Evolutionary conservation across 2,113 vertebrate genomes (phyloP), one percentile per base, ranked within the genome.

Genomic region (Diglossa brunneiventris): DNA sequence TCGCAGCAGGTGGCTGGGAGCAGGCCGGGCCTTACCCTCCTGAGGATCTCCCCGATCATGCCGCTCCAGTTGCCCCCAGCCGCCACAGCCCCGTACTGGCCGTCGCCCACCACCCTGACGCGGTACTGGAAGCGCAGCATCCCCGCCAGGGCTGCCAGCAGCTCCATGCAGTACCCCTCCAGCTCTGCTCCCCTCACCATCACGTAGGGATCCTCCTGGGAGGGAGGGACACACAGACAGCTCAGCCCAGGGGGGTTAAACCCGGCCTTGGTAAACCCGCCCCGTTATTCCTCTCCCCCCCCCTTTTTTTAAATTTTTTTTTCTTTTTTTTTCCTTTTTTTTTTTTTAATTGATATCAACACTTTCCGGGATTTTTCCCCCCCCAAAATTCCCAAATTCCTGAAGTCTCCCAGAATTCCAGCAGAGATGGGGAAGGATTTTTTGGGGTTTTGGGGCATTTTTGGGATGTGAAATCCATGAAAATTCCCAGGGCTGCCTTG

Each of bases 91-190:
- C 99, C 99, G 0, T 99, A 99, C 44, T 83, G 96, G 20, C 96
- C 94, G 4, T 99, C 99, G 31, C 98, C 98, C 87, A 99, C 99
- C 41, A 98, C 58, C 39, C 97, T 95, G 26, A 99, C 22, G 1
- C 94, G 97, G 94, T 98, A 99, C 61, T 76, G 97, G 95, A 99
- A 98, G 81, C 96, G 97, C 24, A 99, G 81, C 73, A 95, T 98
- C 8, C 95, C 93, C 13, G 99, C 95, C 3, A 99, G 97, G 4
- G 97, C 95, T 1, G 93, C 87, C 42, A 99, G 94, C 91, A 99
- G 73, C 21, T 99, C 99, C 0, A 99, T 97, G 93, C 98, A 99
- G 97, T 97, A 99, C 0, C 99, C 99, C 82, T 99, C 99, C 83
- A 98, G 95, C 41, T 98, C 98, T 0, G 97, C 94, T 1, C 97